Percentiles rank a stretch among this genome's conserved stretches.
These are phyloP conservation scores for Drosophila subsilvestris DNA, from an alignment of 2,888 invertebrate species.

Conservation along the genomic window DNA sequence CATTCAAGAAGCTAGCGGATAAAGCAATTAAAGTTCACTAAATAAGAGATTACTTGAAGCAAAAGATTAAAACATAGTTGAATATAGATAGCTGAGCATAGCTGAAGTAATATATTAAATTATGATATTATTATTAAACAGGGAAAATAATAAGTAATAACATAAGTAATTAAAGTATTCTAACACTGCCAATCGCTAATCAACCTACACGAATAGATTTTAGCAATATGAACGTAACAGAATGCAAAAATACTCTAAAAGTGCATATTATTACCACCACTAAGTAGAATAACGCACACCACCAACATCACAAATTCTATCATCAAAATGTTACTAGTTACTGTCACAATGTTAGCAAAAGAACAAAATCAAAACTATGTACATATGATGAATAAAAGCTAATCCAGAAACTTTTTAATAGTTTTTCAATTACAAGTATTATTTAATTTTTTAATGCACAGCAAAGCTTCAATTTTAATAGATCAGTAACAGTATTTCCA, in stretches of 20 bases:
- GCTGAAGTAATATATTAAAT: not conserved
- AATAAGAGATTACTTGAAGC: not conserved
- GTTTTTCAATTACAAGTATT: not conserved
- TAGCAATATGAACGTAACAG: too few relatives aligned
- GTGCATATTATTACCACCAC: too few relatives aligned
- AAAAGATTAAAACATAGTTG: not conserved
- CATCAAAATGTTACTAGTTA: not conserved
- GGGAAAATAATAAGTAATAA: not conserved
- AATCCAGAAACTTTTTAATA: not conserved
- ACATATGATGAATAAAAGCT: too few relatives aligned
- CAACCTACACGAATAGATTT: too few relatives aligned
- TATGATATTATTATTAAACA: too few relatives aligned
- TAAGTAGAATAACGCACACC: too few relatives aligned
- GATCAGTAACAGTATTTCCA: not conserved
- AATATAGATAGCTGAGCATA: not conserved
- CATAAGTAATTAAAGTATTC: not conserved
- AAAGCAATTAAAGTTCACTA: not conserved
- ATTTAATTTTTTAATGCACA: not conserved
- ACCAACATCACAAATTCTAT: not conserved
- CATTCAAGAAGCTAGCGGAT: not conserved
- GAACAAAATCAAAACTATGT: too few relatives aligned
- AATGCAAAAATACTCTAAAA: too few relatives aligned
- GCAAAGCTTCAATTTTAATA: not conserved
- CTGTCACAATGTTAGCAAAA: not conserved
- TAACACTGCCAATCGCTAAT: too few relatives aligned